Percentiles rank a stretch among this genome's conserved stretches.
These are phyloP conservation scores for Sprattus sprattus DNA, from an alignment of 2,113 vertebrate genomes.

Conservation along the genomic window DNA sequence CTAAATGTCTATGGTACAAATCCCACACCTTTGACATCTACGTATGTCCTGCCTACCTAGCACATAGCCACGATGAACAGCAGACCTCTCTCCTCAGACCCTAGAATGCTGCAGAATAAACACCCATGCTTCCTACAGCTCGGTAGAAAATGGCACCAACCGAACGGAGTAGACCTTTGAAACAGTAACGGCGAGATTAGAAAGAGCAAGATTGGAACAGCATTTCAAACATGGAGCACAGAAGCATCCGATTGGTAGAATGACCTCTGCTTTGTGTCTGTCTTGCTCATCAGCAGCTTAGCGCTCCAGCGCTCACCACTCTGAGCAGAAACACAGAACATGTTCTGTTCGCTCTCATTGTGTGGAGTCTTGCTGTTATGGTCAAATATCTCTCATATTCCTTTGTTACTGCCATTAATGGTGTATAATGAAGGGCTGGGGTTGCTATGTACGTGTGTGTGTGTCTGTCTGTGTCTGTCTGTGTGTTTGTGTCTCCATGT, in stretches of 20 bases:
- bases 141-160: neutral
- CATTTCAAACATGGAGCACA: neutral
- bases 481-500: neutral
- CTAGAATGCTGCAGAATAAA: too few relatives aligned
- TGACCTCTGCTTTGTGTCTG: slow-evolving; percentile 3
- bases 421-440: neutral
- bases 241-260: slow-evolving; percentile 9
- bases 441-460: neutral
- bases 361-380: neutral
- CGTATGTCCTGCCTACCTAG: neutral
- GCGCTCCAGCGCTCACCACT: neutral
- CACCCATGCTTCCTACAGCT: neutral
- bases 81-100: too few relatives aligned
- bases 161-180: neutral
- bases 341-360: neutral
- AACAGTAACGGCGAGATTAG: neutral
- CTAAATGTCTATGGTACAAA: too few relatives aligned
- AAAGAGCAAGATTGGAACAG: neutral
- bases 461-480: neutral
- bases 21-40: too few relatives aligned
- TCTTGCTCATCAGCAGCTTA: neutral
- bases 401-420: neutral
- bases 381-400: neutral
- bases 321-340: neutral
- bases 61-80: neutral